Evolutionary conservation across 1,140 invertebrate species (phyloP), one percentile per base, ranked within the genome.

Genomic region (Lasioglossum albipes): DNA sequence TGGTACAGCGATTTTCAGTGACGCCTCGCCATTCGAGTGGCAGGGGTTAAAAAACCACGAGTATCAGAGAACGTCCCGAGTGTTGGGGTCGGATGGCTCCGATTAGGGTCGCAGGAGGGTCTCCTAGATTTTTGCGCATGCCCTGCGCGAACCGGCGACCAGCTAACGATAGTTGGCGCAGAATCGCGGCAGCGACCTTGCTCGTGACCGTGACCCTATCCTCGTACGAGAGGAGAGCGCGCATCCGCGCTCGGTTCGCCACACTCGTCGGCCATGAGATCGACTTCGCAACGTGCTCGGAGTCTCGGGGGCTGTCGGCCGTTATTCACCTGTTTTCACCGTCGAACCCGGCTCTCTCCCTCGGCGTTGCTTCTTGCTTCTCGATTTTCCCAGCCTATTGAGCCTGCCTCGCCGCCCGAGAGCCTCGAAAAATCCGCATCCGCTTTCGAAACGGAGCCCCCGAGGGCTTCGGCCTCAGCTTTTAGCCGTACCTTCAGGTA

Each of bases 301-400:
- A 85, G 76, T 83, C 84, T 89, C 88, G 84, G 83, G 88, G 88
- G 83, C 88, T 90, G 86, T 91, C 89, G 88, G 89, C 89, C 89
- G 89, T 90, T 90, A 90, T 89, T 91, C 90, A 91, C 89, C 87
- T 89, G 89, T 91, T 90, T 91, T 90, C 87, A 88, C 88, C 87
- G 86, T 89, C 90, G 86, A 90, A 89, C 84, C 77, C 74, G 57
- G 81, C 70, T 70, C 72, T 64, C 66, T 57, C 66, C 66, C 81
- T 72, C 77, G 52, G 77, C 3, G 69, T 66, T 70, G 77, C 69
- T 84, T 87, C 75, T 84, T 79, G 36, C 70, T 70, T 31, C 78
- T 80, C 59, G 59, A 45, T 67, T 75, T 83, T 77, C 64, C 75
- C 57, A 20, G 73, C 45, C 84, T 79, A 67, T 75, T 79, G 75